Percentiles rank a stretch among this genome's conserved stretches.
Evolutionary conservation across 2,888 invertebrate genomes (phyloP).

Genomic region (Diplazon laetatorius): DNA sequence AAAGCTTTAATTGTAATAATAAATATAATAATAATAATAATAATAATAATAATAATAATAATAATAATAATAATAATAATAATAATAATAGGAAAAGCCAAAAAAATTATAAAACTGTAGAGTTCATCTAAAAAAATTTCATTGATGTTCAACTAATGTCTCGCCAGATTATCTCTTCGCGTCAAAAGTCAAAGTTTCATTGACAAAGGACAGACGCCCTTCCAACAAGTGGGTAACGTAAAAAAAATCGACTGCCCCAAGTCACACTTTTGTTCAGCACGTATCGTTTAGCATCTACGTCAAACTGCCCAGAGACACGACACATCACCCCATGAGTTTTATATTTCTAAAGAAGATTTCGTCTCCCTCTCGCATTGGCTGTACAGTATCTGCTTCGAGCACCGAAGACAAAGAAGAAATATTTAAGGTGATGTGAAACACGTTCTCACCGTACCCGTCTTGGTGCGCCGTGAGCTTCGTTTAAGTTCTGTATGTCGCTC

Average conservation of each 20-base stretch:
- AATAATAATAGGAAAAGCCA: neutral
- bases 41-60: neutral
- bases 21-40: too few species aligned
- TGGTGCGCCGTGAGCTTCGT: too few species aligned
- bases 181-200: neutral
- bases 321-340: conserved; percentile 12
- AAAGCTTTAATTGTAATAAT: too few species aligned
- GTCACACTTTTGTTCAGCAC: conserved; percentile 29
- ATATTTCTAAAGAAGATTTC: conserved; percentile 47
- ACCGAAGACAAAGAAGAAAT: too few species aligned
- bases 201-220: conserved; percentile 56
- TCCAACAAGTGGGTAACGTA: conserved; percentile 6
- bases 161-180: neutral
- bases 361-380: too few species aligned
- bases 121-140: neutral
- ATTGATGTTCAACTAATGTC: neutral
- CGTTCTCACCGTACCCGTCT: too few species aligned
- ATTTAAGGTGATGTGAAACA: too few species aligned
- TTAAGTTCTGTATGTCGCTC: too few species aligned
- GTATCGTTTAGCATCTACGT: conserved; percentile 28
- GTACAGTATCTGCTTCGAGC: too few species aligned
- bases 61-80: too few species aligned
- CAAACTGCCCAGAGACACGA: conserved; percentile 2
- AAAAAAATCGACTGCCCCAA: conserved; percentile 12
- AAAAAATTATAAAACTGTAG: neutral